phyloP scores from a whole-genome alignment of 2,888 invertebrate genomes.

The Thyatira batis region DNA sequence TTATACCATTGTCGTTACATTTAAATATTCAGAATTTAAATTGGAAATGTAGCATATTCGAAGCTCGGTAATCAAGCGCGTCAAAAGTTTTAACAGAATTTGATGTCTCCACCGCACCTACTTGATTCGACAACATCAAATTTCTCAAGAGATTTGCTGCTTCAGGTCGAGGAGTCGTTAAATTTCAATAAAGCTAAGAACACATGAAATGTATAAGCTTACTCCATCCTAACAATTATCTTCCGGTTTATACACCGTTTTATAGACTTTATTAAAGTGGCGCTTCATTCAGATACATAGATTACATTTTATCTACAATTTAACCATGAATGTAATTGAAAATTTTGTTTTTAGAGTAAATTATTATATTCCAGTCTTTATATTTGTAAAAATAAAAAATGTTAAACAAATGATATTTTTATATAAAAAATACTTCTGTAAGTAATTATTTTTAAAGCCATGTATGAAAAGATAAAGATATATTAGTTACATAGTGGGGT shows the following conservation, averaged over 20 bases:
- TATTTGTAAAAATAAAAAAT: too few relatives aligned
- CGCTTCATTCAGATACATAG: slow-evolving; percentile 10
- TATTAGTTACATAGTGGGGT: background rate
- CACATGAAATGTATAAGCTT: slow-evolving; percentile 51
- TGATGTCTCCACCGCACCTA: slow-evolving; percentile 21
- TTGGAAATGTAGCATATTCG: slow-evolving; percentile 24
- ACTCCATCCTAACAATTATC: slow-evolving; percentile 53
- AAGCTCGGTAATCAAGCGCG: slow-evolving; percentile 27
- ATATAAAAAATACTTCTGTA: too few relatives aligned
- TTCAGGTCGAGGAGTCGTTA: slow-evolving; percentile 34
- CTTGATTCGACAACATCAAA: slow-evolving; percentile 25
- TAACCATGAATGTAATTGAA: too few relatives aligned
- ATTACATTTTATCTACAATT: slow-evolving; percentile 16
- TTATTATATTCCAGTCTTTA: too few relatives aligned
- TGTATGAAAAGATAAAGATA: background rate
- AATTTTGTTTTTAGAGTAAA: too few relatives aligned
- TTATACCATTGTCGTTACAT: background rate
- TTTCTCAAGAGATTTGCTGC: slow-evolving; percentile 9
- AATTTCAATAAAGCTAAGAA: slow-evolving; percentile 58
- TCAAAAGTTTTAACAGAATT: slow-evolving; percentile 45
- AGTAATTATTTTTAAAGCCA: too few relatives aligned
- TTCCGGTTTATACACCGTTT: slow-evolving; percentile 46
- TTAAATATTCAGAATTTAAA: slow-evolving; percentile 14
- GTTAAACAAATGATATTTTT: too few relatives aligned
- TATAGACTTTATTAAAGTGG: slow-evolving; percentile 44